These are phyloP conservation scores for Psittacus erithacus DNA, from an alignment of 2,113 vertebrate species.

Conservation along the genomic window DNA sequence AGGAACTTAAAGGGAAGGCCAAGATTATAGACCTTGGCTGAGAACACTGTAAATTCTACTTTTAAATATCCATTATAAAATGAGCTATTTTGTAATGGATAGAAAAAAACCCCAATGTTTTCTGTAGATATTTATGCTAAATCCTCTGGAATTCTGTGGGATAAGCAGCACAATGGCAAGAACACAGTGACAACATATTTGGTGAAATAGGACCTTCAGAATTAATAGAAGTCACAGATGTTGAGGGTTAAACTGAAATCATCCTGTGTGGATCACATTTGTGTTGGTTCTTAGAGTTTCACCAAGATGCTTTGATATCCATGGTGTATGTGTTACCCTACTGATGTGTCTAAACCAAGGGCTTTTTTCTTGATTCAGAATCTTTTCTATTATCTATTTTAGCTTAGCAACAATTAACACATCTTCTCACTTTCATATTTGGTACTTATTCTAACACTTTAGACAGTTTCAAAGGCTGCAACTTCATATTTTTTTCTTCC, in stretches of 20 bases:
- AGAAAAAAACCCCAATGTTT: not conserved
- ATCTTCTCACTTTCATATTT: not conserved
- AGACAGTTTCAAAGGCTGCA: not conserved
- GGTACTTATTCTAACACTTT: not conserved
- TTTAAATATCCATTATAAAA: not conserved
- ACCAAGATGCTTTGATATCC: not conserved
- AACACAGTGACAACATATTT: not conserved
- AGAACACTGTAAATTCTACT: not conserved
- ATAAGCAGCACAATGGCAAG: not conserved
- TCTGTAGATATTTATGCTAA: not conserved
- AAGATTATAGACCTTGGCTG: not conserved
- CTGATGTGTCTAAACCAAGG: not conserved
- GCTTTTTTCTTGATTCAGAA: not conserved
- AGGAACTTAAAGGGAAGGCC: not conserved
- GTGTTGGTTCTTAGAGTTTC: not conserved
- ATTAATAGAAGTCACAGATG: not conserved
- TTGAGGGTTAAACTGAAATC: not conserved
- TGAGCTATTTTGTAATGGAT: not conserved
- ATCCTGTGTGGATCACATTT: not conserved
- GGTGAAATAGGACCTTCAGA: not conserved
- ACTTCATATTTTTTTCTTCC: conserved; percentile 39
- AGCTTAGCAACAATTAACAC: conserved; percentile 28
- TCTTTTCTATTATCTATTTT: not conserved
- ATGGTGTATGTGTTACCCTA: not conserved
- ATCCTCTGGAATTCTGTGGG: not conserved